Percentiles rank a stretch among this genome's conserved stretches.
Conservation (phyloP, 2,888 invertebrate genomes). For the Harpagoxenus sublaevis region DNA sequence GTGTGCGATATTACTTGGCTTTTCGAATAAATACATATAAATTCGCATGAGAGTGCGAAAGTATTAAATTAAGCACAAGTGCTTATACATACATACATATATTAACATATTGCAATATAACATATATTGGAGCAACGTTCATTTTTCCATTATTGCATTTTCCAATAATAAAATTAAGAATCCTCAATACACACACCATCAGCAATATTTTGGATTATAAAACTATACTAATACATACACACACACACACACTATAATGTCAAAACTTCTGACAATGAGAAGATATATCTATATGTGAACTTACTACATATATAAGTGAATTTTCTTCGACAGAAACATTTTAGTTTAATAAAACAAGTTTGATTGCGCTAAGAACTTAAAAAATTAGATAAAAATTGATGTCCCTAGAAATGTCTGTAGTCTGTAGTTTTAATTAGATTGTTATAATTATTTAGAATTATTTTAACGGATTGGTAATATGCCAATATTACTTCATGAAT, state of each 20-base stretch:
- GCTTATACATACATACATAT: too few relatives aligned
- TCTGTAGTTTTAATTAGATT: background rate
- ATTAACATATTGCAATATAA: background rate
- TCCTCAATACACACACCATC: background rate
- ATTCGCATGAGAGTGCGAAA: background rate
- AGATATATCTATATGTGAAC: too few relatives aligned
- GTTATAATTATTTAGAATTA: background rate
- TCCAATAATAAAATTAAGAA: background rate
- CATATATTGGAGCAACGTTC: background rate
- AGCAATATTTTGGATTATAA: background rate
- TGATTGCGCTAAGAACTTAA: background rate
- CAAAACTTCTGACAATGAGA: too few relatives aligned
- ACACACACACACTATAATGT: too few relatives aligned
- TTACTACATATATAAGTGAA: background rate
- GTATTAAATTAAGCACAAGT: background rate
- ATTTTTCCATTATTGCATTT: background rate
- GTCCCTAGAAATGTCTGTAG: background rate
- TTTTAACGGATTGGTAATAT: background rate
- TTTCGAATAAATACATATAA: background rate
- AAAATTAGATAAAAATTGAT: background rate
- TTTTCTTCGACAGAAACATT: background rate
- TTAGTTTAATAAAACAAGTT: background rate
- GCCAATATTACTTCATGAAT: background rate
- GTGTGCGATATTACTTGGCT: background rate
- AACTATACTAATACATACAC: too few relatives aligned